Evolutionary conservation across 1,140 invertebrate genomes (phyloP).

Genomic region (Chironomus tepperi): DNA sequence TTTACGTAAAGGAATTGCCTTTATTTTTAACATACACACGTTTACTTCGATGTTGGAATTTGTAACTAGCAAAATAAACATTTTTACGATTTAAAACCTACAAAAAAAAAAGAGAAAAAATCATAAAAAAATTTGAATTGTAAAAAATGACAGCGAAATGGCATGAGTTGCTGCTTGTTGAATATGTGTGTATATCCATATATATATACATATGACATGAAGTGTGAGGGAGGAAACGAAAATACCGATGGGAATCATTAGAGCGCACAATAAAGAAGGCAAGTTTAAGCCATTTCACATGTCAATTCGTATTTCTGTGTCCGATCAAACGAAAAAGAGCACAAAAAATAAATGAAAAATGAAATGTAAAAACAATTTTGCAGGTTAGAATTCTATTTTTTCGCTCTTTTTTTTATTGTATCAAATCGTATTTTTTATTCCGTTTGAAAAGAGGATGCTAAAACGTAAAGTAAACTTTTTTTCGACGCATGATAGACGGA

Average conservation of each 20-base stretch:
- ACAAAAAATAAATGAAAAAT: background rate
- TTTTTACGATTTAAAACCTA: background rate
- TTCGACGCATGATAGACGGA: constrained; percentile 1
- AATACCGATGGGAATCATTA: no score
- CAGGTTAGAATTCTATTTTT: background rate
- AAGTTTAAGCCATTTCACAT: background rate
- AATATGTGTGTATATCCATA: background rate
- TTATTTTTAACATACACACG: background rate
- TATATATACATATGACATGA: no score
- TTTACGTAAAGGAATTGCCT: background rate
- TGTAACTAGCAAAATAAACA: background rate
- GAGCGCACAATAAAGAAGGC: no score
- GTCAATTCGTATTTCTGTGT: background rate
- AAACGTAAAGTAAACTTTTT: constrained; percentile 12
- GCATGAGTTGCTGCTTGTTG: background rate
- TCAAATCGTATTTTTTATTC: background rate
- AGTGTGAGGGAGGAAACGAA: no score
- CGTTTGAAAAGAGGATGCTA: background rate
- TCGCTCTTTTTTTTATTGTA: background rate
- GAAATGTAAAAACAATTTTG: no score
- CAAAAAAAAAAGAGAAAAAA: background rate
- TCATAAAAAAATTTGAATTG: background rate
- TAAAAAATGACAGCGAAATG: background rate
- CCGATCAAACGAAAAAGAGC: background rate
- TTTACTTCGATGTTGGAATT: background rate